phyloP scores from a whole-genome alignment of 2,113 vertebrate genomes.

The Telmatochromis sp. region DNA sequence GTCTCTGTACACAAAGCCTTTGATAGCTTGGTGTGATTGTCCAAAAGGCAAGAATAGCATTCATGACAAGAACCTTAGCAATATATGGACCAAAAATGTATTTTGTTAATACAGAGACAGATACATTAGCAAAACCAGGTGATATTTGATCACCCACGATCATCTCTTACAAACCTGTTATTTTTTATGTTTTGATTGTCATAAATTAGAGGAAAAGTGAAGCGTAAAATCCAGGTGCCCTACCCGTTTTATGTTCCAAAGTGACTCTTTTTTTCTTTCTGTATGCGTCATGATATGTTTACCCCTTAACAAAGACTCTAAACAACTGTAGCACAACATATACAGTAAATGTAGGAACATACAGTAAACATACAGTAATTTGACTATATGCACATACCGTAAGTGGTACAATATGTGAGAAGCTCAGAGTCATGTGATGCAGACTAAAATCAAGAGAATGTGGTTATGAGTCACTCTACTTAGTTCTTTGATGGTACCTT shows the following conservation, averaged over 20 bases:
- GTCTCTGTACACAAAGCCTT: background rate
- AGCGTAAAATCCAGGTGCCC: background rate
- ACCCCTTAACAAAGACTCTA: background rate
- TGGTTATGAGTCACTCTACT: constrained; percentile 49
- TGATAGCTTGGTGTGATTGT: background rate
- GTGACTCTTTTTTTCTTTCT: background rate
- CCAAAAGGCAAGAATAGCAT: background rate
- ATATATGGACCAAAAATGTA: background rate
- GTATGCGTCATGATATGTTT: background rate
- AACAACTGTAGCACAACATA: background rate
- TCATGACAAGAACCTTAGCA: background rate
- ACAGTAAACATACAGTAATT: background rate
- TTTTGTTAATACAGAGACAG: background rate
- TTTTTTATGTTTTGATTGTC: background rate
- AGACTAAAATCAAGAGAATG: constrained; percentile 30
- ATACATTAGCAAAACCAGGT: background rate
- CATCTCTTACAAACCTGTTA: background rate
- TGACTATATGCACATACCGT: background rate
- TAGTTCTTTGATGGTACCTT: constrained; percentile 35
- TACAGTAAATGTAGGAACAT: background rate
- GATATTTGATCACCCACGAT: background rate
- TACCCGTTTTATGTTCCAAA: background rate
- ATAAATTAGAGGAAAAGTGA: background rate
- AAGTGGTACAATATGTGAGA: constrained; percentile 1
- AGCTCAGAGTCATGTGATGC: background rate